Evolutionary conservation across 2,888 invertebrate species (phyloP), one percentile per base, ranked within the genome.

Genomic region (Sycophila texana): DNA sequence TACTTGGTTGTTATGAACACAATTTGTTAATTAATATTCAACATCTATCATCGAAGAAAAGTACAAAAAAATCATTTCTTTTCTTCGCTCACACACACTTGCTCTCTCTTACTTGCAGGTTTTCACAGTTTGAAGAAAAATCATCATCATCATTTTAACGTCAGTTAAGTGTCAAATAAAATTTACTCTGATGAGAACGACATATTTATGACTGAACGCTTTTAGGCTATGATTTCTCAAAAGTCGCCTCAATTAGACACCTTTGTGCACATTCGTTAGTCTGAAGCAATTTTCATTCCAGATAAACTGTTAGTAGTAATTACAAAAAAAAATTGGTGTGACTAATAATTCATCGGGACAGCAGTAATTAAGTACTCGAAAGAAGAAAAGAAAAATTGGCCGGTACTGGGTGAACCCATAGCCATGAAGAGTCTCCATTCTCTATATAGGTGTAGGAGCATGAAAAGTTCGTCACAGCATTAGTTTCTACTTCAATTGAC

Each of bases 41-140:
- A n/a, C 71, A 18, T 66, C 49, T 63, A n/a, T 26, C 16, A 39
- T 73, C 14, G 61, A 81, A 74, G 74, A 78, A 75, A 81, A 77
- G 63, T 61, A 47, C 67, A 75, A 72, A 76, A 79, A 74, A 68
- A 65, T 30, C 30, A 55, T 39, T 61, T 51, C 77, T 78, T 76
- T 79, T 74, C 55, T 78, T 73, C 63, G 12, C 30, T 66, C 79
- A 72, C 65, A 70, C 81, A 70, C 63, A 70, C 76, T 65, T 79
- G 16, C 61, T 72, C 73, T 81, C 60, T 58, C 74, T 14, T 72
- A 73, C 75, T 76, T 70, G 53, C 78, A 71, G 58, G 47, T 79
- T 78, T 76, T 76, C 74, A 74, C 79, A 79, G 58, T 77, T 74
- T 55, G 65, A 80, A 74, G 65, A 81, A 39, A 79, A 77, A 76